Percentiles rank a stretch among this genome's conserved stretches.
Evolutionary conservation across 2,797 vertebrate species (phyloP).

Genomic region (Luscinia luscinia): DNA sequence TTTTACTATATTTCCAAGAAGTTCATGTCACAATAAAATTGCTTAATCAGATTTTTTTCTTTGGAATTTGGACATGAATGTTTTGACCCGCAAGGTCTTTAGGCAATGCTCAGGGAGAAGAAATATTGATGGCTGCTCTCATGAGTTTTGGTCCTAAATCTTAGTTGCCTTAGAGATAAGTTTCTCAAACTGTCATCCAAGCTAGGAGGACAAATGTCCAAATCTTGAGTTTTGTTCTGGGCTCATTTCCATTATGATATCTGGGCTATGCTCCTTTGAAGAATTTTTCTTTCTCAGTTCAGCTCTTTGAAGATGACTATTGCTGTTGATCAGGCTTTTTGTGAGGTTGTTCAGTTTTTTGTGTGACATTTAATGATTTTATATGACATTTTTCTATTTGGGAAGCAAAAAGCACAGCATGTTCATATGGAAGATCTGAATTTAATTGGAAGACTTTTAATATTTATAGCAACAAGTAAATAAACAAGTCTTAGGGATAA

Average conservation of each 20-base stretch:
- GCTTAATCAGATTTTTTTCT: background rate
- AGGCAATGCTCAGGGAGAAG: background rate
- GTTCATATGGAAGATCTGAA: background rate
- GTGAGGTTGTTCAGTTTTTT: background rate
- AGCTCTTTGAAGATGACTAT: background rate
- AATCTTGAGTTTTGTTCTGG: background rate
- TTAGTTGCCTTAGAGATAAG: background rate
- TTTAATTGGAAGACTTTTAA: background rate
- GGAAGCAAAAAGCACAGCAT: background rate
- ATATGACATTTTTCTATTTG: background rate
- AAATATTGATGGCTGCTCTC: background rate
- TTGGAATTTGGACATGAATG: background rate
- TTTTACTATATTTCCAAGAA: constrained; percentile 17
- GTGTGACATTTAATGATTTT: background rate
- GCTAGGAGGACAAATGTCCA: background rate
- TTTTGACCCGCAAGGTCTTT: background rate
- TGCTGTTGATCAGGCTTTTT: background rate
- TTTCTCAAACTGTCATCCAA: background rate
- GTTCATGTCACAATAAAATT: background rate
- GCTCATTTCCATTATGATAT: background rate
- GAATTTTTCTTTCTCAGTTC: background rate
- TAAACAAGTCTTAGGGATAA: background rate
- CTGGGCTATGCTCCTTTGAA: background rate
- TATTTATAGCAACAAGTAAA: background rate
- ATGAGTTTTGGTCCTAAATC: background rate